Base-by-base conservation (phyloP, 2,113 vertebrate species). In the Zingel zingel region DNA sequence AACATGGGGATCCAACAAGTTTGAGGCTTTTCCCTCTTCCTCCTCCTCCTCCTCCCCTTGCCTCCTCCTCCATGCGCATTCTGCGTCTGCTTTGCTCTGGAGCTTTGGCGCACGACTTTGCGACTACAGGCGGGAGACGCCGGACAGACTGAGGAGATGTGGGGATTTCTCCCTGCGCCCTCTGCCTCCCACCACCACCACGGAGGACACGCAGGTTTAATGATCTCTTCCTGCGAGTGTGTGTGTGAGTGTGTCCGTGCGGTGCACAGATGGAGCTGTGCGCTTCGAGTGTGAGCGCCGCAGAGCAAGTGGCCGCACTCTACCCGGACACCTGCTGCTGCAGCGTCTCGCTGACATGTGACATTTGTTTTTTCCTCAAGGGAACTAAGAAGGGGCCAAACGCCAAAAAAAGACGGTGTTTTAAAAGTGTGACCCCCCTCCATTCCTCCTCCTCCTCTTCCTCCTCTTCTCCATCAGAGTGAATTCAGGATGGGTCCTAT, bases 401-500 rank as follows among this genome's bases (percentile, higher is more conserved):
- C 18, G 13, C 16, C 14, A 21, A 23, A 58, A 58, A 47, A n/a
- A 69, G 79, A 76, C 1, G 27, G 59, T 56, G 77, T 15, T 43
- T 33, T 47, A 4, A 13, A 39, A 47, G 75, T 43, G 65, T 74
- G 85, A 85, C 62, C 36, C 59, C 30, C 18, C 27, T 2, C 39
- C 39, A 0, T 14, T 2, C 43, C 43, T 21, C n/a, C 12, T 21
- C n/a, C 12, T 21, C 39, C 16, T 61, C 43, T n/a, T 59, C 23
- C 9, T 33, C 50, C 10, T 81, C 23, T 13, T 69, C 33, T 15
- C 59, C 65, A 39, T 47, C 51, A 16, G 51, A 72, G 45, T 64
- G n/a, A 50, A 5, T 77, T 74, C 84, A 92, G 75, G 54, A 94
- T 94, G 93, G 76, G 16, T 73, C 74, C 77, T 18, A 39, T 86